Percentiles rank a stretch among this genome's conserved stretches.
These are phyloP conservation scores for Volucella inflata DNA, from an alignment of 2,888 invertebrate species.

Conservation along the genomic window DNA sequence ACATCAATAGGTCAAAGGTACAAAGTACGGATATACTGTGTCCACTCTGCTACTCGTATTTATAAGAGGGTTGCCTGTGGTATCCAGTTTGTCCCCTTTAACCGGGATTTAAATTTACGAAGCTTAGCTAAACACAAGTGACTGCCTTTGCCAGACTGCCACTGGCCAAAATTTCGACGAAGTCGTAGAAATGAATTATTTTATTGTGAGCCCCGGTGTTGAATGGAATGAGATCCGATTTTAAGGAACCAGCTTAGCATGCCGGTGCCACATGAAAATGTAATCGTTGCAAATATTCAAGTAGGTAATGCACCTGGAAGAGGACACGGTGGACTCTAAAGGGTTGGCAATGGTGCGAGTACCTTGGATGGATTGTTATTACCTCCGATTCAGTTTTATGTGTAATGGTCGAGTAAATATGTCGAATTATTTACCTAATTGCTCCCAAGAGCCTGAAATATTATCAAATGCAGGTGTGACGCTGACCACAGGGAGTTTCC, in stretches of 20 bases:
- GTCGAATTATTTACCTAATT: constrained; percentile 57
- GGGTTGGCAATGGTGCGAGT: constrained; percentile 6
- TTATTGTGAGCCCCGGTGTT: constrained; percentile 50
- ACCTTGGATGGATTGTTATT: constrained; percentile 47
- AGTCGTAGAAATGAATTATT: constrained; percentile 70
- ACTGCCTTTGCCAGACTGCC: constrained; percentile 12
- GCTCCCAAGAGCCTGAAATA: constrained; percentile 4
- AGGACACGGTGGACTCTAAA: constrained; percentile 5
- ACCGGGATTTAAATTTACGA: constrained; percentile 36
- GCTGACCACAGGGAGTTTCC: constrained; percentile 44
- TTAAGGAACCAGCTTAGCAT: constrained; percentile 66
- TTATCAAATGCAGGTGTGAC: constrained; percentile 27
- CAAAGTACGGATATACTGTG: constrained; percentile 42
- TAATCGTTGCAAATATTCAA: constrained; percentile 35
- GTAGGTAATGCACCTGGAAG: neutral
- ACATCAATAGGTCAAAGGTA: constrained; percentile 72
- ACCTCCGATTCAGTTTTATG: constrained; percentile 22
- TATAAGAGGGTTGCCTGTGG: constrained; percentile 7
- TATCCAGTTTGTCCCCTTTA: constrained; percentile 47
- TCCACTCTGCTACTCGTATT: constrained; percentile 18
- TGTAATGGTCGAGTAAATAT: constrained; percentile 65
- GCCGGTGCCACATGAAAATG: constrained; percentile 37
- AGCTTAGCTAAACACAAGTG: constrained; percentile 36
- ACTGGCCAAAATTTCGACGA: constrained; percentile 49
- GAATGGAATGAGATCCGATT: constrained; percentile 43